Percentiles rank a stretch among this genome's conserved stretches.
phyloP scores from a whole-genome alignment of 2,797 vertebrate genomes.

The Todus mexicanus region DNA sequence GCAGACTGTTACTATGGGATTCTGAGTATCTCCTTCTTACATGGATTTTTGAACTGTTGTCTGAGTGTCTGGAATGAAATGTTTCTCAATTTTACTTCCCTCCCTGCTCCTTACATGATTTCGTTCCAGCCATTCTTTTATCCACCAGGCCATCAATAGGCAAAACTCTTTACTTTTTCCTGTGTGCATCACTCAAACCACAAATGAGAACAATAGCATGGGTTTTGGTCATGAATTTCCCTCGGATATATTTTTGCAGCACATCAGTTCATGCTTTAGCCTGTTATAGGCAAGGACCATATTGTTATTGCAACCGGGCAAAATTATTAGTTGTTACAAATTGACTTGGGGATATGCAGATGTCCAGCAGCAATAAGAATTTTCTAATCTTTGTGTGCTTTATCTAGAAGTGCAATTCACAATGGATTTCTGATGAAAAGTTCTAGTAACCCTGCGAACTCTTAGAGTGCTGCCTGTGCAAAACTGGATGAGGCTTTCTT shows the following conservation, averaged over 20 bases:
- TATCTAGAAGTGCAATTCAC: not conserved
- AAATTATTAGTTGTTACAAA: not conserved
- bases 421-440: not conserved
- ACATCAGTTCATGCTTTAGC: not conserved
- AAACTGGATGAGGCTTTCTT: slow-evolving; percentile 9
- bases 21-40: not conserved
- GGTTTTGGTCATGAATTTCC: not conserved
- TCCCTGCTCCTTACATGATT: not conserved
- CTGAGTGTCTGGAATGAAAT: not conserved
- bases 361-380: not conserved
- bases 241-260: not conserved
- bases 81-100: not conserved
- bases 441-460: not conserved
- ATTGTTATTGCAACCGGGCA: not conserved
- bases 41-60: not conserved
- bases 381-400: not conserved
- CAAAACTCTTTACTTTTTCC: not conserved
- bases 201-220: not conserved
- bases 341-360: not conserved
- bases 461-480: slow-evolving; percentile 21
- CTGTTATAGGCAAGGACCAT: not conserved
- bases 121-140: not conserved
- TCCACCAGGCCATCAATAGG: not conserved
- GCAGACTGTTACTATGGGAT: not conserved
- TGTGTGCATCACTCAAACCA: not conserved